Percentiles rank a stretch among this genome's conserved stretches.
Evolutionary conservation across 2,888 invertebrate genomes (phyloP).

Genomic region (Platycheirus albimanus): DNA sequence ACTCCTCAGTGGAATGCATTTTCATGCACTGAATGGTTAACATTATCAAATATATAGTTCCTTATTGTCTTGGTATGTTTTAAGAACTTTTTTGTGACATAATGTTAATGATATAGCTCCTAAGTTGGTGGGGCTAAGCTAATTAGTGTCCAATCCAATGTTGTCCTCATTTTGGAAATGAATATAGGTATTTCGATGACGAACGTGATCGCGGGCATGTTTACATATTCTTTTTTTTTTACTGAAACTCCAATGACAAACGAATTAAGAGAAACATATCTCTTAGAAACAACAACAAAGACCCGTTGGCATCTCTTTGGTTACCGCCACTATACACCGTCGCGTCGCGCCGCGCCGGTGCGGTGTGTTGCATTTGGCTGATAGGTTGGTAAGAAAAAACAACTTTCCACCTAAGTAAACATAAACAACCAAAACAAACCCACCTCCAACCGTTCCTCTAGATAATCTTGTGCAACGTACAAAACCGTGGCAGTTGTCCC

Average conservation of each 20-base stretch:
- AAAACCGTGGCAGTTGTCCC: conserved; percentile 43
- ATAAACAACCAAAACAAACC: conserved; percentile 52
- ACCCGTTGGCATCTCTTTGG: neutral
- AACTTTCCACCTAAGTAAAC: conserved; percentile 63
- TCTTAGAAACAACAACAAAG: neutral
- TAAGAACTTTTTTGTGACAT: neutral
- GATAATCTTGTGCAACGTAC: conserved; percentile 50
- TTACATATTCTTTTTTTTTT: neutral
- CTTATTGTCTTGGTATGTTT: too few relatives aligned
- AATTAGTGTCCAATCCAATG: neutral
- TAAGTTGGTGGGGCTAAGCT: neutral
- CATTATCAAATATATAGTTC: too few relatives aligned
- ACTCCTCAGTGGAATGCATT: too few relatives aligned
- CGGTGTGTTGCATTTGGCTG: too few relatives aligned
- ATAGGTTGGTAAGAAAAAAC: conserved; percentile 11
- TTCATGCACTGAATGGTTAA: too few relatives aligned
- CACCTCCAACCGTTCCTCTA: conserved; percentile 33
- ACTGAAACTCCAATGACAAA: neutral
- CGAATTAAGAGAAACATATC: conserved; percentile 11
- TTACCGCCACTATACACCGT: too few relatives aligned
- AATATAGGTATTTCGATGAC: neutral
- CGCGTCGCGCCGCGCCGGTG: too few relatives aligned
- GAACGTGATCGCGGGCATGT: conserved; percentile 53
- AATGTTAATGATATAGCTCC: neutral
- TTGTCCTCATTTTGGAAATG: neutral